These are phyloP conservation scores for Galeopterus variegatus DNA, from an alignment of 2,113 vertebrate species.

Conservation along the genomic window DNA sequence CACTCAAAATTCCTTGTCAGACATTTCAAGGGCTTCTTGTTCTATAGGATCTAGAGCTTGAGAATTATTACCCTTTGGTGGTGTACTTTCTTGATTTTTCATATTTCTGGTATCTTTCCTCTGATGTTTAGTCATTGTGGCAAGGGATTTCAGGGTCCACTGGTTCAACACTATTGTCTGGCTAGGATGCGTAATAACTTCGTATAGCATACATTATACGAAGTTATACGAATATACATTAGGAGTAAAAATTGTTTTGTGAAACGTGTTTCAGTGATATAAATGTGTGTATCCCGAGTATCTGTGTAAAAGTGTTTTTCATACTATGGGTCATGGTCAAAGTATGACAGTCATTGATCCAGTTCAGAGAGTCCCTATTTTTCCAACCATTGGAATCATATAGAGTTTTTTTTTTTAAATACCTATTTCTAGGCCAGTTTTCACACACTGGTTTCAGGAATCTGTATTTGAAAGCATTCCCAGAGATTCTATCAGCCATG, in stretches of 20 bases:
- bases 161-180: too few species aligned
- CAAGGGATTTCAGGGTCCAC: too few species aligned
- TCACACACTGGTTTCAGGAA: not conserved
- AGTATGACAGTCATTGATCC: not conserved
- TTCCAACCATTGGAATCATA: not conserved
- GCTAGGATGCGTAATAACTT: too few species aligned
- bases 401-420: not conserved
- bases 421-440: not conserved
- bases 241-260: not conserved
- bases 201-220: too few species aligned
- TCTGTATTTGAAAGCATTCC: not conserved
- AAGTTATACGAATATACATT: too few species aligned
- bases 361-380: conserved; percentile 2
- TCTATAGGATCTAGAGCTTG: too few species aligned
- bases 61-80: too few species aligned
- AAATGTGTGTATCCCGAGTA: not conserved
- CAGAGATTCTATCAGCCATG: not conserved
- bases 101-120: too few species aligned
- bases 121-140: too few species aligned
- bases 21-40: too few species aligned
- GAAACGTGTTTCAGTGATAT: not conserved
- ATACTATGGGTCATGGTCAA: not conserved
- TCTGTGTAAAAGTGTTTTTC: not conserved
- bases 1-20: too few species aligned
- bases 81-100: too few species aligned